Conservation (phyloP, 1,140 invertebrate genomes). For the Drepana arcuata region DNA sequence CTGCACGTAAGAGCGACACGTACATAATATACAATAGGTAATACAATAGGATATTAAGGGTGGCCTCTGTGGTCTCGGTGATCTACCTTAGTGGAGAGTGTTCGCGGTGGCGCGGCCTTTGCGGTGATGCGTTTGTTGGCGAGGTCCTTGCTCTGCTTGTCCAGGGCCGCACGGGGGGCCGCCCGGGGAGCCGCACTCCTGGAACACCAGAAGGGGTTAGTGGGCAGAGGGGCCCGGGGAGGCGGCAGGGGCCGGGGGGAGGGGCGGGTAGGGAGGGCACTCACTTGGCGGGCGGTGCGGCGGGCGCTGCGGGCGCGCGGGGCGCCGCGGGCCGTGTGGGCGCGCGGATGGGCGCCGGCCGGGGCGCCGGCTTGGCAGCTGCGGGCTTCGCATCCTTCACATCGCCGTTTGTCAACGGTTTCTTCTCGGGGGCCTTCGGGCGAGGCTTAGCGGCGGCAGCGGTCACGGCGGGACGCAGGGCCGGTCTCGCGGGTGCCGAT, state of each 20-base stretch:
- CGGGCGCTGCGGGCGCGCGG: conserved; percentile 20
- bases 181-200: conserved; percentile 27
- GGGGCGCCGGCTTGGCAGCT: conserved; percentile 17
- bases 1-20: too few species aligned
- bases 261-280: conserved; percentile 11
- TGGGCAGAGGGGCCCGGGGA: conserved; percentile 19
- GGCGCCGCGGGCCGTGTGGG: conserved; percentile 25
- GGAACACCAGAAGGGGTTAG: conserved; percentile 11
- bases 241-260: conserved; percentile 25
- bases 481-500: conserved; percentile 5
- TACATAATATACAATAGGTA: too few species aligned
- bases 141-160: conserved; percentile 58
- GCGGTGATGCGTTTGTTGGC: conserved; percentile 52
- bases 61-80: too few species aligned
- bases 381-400: conserved; percentile 28
- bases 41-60: too few species aligned
- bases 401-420: conserved; percentile 71
- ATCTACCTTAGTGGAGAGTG: conserved; percentile 57
- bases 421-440: conserved; percentile 56
- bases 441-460: conserved; percentile 17
- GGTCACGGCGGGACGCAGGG: conserved; percentile 8
- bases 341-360: conserved; percentile 12
- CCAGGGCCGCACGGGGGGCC: conserved; percentile 31
- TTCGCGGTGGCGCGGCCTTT: conserved; percentile 55
- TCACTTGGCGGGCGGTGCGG: conserved; percentile 27